A percentile compares a stretch with the other conserved stretches of the same genome.
These are phyloP conservation scores for Peromyscus polionotus DNA, from an alignment of 2,113 vertebrate genomes.

Conservation along the genomic window DNA sequence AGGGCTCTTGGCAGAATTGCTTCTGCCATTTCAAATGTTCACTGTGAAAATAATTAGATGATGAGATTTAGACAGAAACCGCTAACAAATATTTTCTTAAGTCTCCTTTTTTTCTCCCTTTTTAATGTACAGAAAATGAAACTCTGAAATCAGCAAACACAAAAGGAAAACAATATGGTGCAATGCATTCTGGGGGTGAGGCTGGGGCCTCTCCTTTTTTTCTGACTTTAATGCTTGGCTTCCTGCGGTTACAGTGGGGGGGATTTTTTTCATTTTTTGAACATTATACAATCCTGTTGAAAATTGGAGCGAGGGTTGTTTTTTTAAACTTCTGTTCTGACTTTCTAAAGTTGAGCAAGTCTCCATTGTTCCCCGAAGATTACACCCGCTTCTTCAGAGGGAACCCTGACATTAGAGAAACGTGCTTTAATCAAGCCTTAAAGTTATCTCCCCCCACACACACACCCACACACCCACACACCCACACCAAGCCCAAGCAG, in stretches of 20 bases:
- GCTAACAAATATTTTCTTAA: slow-evolving; percentile 89
- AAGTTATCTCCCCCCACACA: slow-evolving; percentile 76
- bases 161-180: slow-evolving; percentile 85
- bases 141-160: slow-evolving; percentile 84
- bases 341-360: slow-evolving; percentile 70
- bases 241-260: slow-evolving; percentile 89
- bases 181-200: slow-evolving; percentile 78
- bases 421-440: slow-evolving; percentile 90
- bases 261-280: slow-evolving; percentile 87
- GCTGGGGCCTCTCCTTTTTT: slow-evolving; percentile 62
- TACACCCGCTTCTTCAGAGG: slow-evolving; percentile 81
- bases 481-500: slow-evolving; percentile 67
- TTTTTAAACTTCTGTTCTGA: slow-evolving; percentile 85
- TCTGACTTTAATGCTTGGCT: slow-evolving; percentile 87
- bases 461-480: accelerated
- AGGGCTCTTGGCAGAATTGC: slow-evolving; percentile 86
- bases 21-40: slow-evolving; percentile 89
- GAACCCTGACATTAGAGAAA: slow-evolving; percentile 85
- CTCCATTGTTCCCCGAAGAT: slow-evolving; percentile 80
- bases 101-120: slow-evolving; percentile 81
- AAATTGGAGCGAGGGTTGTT: slow-evolving; percentile 80
- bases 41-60: slow-evolving; percentile 91
- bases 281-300: slow-evolving; percentile 86
- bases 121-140: slow-evolving; percentile 87
- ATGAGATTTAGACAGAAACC: slow-evolving; percentile 91